Conservation (phyloP, 2,797 vertebrate species). For the Eospalax fontanierii region DNA sequence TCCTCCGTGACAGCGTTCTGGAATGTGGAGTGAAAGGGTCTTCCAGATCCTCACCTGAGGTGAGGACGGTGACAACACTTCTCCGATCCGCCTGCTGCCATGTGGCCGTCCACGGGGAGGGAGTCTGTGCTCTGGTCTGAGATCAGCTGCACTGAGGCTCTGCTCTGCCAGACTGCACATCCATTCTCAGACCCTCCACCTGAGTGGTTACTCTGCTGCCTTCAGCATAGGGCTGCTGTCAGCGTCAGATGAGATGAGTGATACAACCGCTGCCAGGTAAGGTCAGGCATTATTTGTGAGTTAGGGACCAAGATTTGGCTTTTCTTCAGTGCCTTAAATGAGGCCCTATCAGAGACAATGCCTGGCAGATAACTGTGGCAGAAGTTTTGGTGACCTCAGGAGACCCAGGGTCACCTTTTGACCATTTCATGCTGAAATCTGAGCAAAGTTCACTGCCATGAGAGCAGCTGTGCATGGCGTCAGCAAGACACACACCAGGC, state of each 20-base stretch:
- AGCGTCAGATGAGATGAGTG: background rate
- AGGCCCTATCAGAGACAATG: background rate
- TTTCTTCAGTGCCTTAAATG: background rate
- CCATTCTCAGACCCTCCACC: no score
- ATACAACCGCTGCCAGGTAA: background rate
- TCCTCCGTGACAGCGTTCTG: no score
- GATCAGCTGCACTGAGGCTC: no score
- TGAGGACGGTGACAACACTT: no score
- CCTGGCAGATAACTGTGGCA: background rate
- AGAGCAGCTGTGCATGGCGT: background rate
- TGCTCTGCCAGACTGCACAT: background rate
- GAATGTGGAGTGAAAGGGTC: background rate
- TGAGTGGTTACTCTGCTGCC: no score
- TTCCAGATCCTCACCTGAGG: fast-evolving
- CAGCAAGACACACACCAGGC: fast-evolving
- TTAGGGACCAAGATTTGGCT: background rate
- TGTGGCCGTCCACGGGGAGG: no score
- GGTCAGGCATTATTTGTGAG: background rate
- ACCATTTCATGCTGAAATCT: background rate
- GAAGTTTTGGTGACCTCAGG: fast-evolving
- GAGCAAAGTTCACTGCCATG: background rate
- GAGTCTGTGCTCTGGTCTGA: fast-evolving
- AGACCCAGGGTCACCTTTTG: background rate
- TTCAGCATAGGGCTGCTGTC: background rate
- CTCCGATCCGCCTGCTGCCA: no score